Percentiles rank a stretch among this genome's conserved stretches.
Evolutionary conservation across 2,888 invertebrate genomes (phyloP).

Genomic region (Oligia strigilis): DNA sequence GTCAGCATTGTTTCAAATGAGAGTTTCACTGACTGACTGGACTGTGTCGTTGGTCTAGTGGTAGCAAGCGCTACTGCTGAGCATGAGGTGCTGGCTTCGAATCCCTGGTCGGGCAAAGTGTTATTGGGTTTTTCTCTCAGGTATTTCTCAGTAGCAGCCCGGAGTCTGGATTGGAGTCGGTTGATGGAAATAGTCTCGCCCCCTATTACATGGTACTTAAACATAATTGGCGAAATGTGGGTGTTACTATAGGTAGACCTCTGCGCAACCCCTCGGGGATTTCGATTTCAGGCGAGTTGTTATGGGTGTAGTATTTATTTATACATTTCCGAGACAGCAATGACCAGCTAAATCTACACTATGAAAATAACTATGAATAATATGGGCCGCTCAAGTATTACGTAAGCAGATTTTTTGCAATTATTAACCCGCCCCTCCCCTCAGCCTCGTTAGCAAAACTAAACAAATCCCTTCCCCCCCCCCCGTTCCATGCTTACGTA

Average conservation of each 20-base stretch:
- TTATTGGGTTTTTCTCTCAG: background rate
- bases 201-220: background rate
- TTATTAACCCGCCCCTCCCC: too few relatives aligned
- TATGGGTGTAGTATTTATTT: background rate
- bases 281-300: background rate
- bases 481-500: too few relatives aligned
- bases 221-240: background rate
- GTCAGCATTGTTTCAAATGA: too few relatives aligned
- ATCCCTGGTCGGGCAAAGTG: background rate
- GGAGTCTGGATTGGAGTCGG: background rate
- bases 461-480: too few relatives aligned
- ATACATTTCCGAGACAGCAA: background rate
- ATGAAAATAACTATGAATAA: constrained; percentile 4
- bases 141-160: background rate
- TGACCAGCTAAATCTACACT: background rate
- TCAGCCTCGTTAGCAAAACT: too few relatives aligned
- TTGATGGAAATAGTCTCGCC: background rate
- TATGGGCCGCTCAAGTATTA: too few relatives aligned
- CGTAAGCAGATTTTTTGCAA: too few relatives aligned
- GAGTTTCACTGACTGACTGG: background rate
- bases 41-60: background rate
- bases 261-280: background rate
- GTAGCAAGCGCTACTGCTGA: background rate
- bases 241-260: background rate
- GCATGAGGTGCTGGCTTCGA: background rate